Evolutionary conservation across 2,888 invertebrate species (phyloP).

Genomic region (Amphipyra tragopoginis): DNA sequence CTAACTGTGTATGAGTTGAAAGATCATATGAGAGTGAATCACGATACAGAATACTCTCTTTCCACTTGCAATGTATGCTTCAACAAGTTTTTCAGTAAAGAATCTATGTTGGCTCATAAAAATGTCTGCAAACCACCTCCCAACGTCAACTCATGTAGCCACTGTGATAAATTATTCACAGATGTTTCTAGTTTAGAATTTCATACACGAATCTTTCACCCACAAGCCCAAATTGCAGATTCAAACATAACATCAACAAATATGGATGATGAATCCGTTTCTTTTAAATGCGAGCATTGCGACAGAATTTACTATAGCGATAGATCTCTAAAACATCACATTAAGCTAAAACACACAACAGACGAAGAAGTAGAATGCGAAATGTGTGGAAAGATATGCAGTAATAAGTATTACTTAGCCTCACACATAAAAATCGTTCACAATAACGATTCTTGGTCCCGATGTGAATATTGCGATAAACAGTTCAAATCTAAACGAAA

Average conservation of each 20-base stretch:
- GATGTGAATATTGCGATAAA: slow-evolving; percentile 83
- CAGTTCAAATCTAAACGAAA: slow-evolving; percentile 81
- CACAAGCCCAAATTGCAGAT: slow-evolving; percentile 77
- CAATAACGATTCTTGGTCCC: slow-evolving; percentile 70
- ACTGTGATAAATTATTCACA: slow-evolving; percentile 81
- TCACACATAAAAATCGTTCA: slow-evolving; percentile 82
- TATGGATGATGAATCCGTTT: slow-evolving; percentile 60
- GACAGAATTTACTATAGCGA: slow-evolving; percentile 78
- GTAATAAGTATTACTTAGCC: slow-evolving; percentile 80
- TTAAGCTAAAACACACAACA: slow-evolving; percentile 78
- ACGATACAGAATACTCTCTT: slow-evolving; percentile 73
- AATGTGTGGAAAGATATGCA: slow-evolving; percentile 76
- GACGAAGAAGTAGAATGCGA: slow-evolving; percentile 76
- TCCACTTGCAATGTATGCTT: slow-evolving; percentile 82
- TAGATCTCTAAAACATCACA: slow-evolving; percentile 79
- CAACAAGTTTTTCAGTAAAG: slow-evolving; percentile 76
- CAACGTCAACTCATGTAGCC: slow-evolving; percentile 72
- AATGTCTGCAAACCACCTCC: slow-evolving; percentile 75
- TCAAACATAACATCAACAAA: slow-evolving; percentile 72
- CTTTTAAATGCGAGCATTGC: slow-evolving; percentile 75
- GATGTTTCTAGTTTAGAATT: slow-evolving; percentile 79
- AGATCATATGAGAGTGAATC: slow-evolving; percentile 74
- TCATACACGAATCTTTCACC: slow-evolving; percentile 79
- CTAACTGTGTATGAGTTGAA: slow-evolving; percentile 73
- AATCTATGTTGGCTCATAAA: slow-evolving; percentile 72